Evolutionary conservation across 1,140 invertebrate genomes (phyloP).

Genomic region (Diabrotica virgifera): DNA sequence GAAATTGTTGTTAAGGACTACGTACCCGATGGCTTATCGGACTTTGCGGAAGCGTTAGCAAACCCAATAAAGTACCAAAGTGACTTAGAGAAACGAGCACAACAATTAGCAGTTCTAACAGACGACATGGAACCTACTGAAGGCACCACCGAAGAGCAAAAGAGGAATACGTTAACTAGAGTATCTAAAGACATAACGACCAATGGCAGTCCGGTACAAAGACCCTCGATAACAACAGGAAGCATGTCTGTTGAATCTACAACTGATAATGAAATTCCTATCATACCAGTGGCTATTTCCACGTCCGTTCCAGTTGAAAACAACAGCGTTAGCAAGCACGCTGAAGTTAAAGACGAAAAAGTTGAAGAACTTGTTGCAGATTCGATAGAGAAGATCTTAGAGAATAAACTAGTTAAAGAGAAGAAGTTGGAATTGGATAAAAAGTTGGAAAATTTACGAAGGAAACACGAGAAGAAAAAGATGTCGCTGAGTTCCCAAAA

Average conservation of each 20-base stretch:
- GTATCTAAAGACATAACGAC: constrained; percentile 25
- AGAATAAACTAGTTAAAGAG: constrained; percentile 73
- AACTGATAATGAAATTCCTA: constrained; percentile 29
- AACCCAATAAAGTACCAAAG: constrained; percentile 98
- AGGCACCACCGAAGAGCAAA: constrained; percentile 26
- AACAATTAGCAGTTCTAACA: constrained; percentile 86
- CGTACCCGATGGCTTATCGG: constrained; percentile 90
- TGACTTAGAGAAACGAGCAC: constrained; percentile 85
- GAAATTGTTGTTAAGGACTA: constrained; percentile 95
- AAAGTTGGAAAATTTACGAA: constrained; percentile 77
- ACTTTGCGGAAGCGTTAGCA: constrained; percentile 93
- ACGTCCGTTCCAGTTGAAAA: constrained; percentile 22
- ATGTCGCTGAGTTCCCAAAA: constrained; percentile 59
- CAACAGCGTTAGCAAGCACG: constrained; percentile 36
- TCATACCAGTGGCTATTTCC: constrained; percentile 9
- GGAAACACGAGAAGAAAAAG: constrained; percentile 84
- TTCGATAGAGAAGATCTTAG: constrained; percentile 74
- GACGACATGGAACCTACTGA: constrained; percentile 65
- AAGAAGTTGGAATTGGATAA: constrained; percentile 81
- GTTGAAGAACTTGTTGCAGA: constrained; percentile 69
- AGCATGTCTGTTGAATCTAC: constrained; percentile 33
- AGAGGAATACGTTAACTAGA: constrained; percentile 33
- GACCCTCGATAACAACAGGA: constrained; percentile 33
- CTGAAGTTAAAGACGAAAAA: constrained; percentile 37
- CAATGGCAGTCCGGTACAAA: constrained; percentile 40